Evolutionary conservation across 2,797 vertebrate species (phyloP), one percentile per base, ranked within the genome.

Genomic region (Australoheros facetus): DNA sequence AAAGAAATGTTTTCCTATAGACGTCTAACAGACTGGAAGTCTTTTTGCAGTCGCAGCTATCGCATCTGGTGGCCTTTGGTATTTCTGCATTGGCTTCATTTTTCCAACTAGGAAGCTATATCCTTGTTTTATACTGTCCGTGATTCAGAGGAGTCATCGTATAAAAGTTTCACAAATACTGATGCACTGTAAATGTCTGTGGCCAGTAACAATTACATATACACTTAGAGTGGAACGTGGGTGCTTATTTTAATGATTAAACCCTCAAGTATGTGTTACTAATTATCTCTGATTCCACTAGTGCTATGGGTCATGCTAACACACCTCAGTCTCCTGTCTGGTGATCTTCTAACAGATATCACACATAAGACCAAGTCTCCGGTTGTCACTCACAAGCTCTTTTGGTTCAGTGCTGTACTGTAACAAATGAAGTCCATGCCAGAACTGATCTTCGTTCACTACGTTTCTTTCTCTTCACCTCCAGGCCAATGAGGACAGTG

Each of bases 401-500:
- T 59, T 13, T 21, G 51, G 75, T 72, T 64, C 32, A 53, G 19
- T 75, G 57, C 75, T 70, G 45, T 70, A 39, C 19, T 66, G 14
- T 39, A 30, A 69, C 5, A 6, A 28, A 42, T 26, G 5, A 71
- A 14, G 14, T 73, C 56, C 5, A 4, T 32, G 34, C 71, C 59
- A 54, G 10, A 54, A 17, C 21, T 5, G 4, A 3, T 73, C 45
- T 85, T 76, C 32, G 81, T 45, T 76, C 3, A 2, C n/a, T 13
- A 32, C 32, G 9, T 81, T 57, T 74, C n/a, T 54, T 73, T 75
- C 71, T 42, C 64, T 60, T 32, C 34, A 57, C 54, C 66, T 79
- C 48, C 91, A 99, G 98, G 93, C 96, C 94, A 96, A 99, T 99
- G 98, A 99, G 91, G 97, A 97, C 54, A 98, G 97, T 93, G 95